Evolutionary conservation across 2,797 vertebrate species (phyloP), one percentile per base, ranked within the genome.

Genomic region (Heterohyrax brucei): DNA sequence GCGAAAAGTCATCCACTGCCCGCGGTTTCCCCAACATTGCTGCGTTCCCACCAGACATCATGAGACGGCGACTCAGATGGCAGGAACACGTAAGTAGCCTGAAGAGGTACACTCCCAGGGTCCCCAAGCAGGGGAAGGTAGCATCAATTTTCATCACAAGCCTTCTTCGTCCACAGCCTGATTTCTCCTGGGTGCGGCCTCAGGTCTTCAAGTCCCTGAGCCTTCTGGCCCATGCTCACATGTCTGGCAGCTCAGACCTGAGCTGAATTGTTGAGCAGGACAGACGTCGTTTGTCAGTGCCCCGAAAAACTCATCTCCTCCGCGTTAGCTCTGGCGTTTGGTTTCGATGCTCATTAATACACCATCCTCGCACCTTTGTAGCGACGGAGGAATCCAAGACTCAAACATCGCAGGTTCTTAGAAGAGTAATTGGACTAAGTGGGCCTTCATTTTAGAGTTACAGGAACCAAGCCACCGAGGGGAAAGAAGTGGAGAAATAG

Each of bases 141-240:
- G 91, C 56, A 62, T 56, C 46, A 5, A 8, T 92, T 79, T 89
- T 94, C n/a, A 96, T 78, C 19, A 59, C 24, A 46, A 89, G 44
- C 44, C 61, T 77, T 84, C 1, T 73, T 61, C 24, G 68, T n/a
- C 93, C 73, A 7, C n/a, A 50, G 62, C 10, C 75, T 96, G 89
- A 77, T 81, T 96, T 93, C 96, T 96, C 94, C 76, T 0, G 75
- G 84, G 95, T 12, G 3, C 73, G 66, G 50, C 73, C 50, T n/a
- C 72, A 14, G 3, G 77, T 46, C 48, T 3, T 28, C 0, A 1
- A 24, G 50, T 14, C n/a, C 62, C 64, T 12, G 53, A 5, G 64
- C 59, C 62, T 82, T 10, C 91, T 8, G 61, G 33, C 53, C 87
- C 83, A 8, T 0, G 3, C 61, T 78, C 80, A 24, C 64, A 56